Evolutionary conservation across 2,113 vertebrate species (phyloP), one percentile per base, ranked within the genome.

Genomic region (Cromileptes altivelis): DNA sequence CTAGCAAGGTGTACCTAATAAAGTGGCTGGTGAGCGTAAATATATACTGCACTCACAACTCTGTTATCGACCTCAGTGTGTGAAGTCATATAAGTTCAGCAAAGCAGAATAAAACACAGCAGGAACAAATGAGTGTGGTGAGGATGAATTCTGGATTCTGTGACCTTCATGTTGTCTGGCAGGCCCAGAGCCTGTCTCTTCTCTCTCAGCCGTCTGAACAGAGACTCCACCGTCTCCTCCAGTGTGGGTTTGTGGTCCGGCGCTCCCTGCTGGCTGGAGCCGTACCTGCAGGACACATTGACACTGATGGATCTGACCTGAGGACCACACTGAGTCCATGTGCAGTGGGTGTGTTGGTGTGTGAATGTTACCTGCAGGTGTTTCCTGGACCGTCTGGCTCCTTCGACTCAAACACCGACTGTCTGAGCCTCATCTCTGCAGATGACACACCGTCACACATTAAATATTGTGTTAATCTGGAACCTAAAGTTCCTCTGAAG

Each of bases 371-470:
- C 89, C 92, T 95, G 78, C 88, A 81, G 57, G 40, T 1, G 77
- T 76, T 18, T 55, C 81, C 40, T 15, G 37, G 10, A 69, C 74
- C 91, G 72, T 72, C 90, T 25, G 23, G 63, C 79, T 95, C 95
- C 86, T 69, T 92, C 7, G 70, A 75, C 70, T 97, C 97, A 75
- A 97, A 96, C 84, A 97, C 96, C 0, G 97, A 98, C 82, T 97
- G 95, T 89, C 95, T 96, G 75, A 99, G 95, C 78, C 97, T 97
- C 75, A 98, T 75, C 77, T 98, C 98, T 99, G 93, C 61, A 81
- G 68, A 88, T 2, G 42, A 45, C 8, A 87, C 12, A 88, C 57
- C 33, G 33, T 37, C 6, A 7, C 33, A 37, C 33, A 37, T 37
- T 37, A 37, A 37, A 37, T 37, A 37, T 45, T 45, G 11, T 45